Evolutionary conservation across 2,888 invertebrate species (phyloP).

Genomic region (Aproaerema taeniolella): DNA sequence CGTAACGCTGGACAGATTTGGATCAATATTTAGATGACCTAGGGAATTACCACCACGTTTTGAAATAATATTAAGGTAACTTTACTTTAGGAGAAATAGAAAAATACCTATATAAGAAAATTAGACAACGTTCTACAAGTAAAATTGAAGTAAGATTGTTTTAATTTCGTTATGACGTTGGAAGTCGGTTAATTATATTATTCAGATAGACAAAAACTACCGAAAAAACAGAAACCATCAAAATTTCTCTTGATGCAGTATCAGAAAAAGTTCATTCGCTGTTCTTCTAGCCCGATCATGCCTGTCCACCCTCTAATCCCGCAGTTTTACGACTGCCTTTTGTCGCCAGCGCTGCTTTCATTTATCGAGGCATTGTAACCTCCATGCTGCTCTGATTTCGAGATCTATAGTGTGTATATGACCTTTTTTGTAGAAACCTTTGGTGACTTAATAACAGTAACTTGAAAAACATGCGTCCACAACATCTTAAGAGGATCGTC

Average conservation of each 20-base stretch:
- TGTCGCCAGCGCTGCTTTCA: constrained; percentile 53
- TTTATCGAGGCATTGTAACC: constrained; percentile 40
- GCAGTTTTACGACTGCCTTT: constrained; percentile 63
- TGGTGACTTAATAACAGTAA: too few relatives aligned
- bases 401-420: too few relatives aligned
- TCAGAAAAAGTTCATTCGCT: constrained; percentile 8
- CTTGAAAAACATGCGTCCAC: too few relatives aligned
- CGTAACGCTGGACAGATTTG: too few relatives aligned
- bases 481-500: too few relatives aligned
- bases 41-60: too few relatives aligned
- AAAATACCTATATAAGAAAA: neutral
- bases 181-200: neutral
- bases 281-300: constrained; percentile 30
- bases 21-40: too few relatives aligned
- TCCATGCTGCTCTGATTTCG: too few relatives aligned
- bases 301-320: constrained; percentile 59
- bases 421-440: too few relatives aligned
- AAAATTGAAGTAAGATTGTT: neutral
- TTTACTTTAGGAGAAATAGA: neutral
- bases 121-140: neutral
- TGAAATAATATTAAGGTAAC: too few relatives aligned
- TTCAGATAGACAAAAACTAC: neutral
- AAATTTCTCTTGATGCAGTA: neutral
- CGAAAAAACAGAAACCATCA: neutral
- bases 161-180: too few relatives aligned